A percentile compares a stretch with the other conserved stretches of the same genome.
Evolutionary conservation across 2,888 invertebrate species (phyloP).

Genomic region (Aethes cnicana): DNA sequence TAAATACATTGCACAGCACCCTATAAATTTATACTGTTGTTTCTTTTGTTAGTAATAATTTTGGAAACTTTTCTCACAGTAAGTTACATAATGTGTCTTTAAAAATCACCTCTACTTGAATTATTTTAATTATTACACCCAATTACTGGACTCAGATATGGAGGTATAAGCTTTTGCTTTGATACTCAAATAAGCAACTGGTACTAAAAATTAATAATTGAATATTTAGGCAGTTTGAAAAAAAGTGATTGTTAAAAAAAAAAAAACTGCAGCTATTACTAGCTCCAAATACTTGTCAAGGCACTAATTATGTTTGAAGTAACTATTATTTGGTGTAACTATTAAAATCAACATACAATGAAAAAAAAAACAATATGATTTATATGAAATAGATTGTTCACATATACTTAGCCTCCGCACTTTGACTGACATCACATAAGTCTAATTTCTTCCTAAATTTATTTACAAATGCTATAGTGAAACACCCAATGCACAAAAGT

Average conservation of each 20-base stretch:
- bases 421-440: not conserved
- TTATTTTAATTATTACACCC: too few species aligned
- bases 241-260: too few species aligned
- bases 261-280: not conserved
- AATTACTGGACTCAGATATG: too few species aligned
- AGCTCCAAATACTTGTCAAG: constrained; percentile 9
- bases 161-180: too few species aligned
- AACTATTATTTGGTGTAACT: constrained; percentile 6
- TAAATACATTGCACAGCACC: constrained; percentile 18
- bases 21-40: constrained; percentile 9
- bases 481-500: not conserved
- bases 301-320: constrained; percentile 21
- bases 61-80: not conserved
- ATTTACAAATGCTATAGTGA: constrained; percentile 5
- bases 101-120: too few species aligned
- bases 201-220: too few species aligned
- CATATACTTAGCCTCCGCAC: constrained; percentile 1
- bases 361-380: not conserved
- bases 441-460: constrained; percentile 1
- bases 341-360: not conserved
- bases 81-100: too few species aligned
- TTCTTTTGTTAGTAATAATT: too few species aligned
- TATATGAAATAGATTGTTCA: not conserved
- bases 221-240: too few species aligned
- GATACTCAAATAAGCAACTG: too few species aligned